Percentiles rank a stretch among this genome's conserved stretches.
Conservation (phyloP, 2,888 invertebrate species). For the Macrostomum cliftonense region DNA sequence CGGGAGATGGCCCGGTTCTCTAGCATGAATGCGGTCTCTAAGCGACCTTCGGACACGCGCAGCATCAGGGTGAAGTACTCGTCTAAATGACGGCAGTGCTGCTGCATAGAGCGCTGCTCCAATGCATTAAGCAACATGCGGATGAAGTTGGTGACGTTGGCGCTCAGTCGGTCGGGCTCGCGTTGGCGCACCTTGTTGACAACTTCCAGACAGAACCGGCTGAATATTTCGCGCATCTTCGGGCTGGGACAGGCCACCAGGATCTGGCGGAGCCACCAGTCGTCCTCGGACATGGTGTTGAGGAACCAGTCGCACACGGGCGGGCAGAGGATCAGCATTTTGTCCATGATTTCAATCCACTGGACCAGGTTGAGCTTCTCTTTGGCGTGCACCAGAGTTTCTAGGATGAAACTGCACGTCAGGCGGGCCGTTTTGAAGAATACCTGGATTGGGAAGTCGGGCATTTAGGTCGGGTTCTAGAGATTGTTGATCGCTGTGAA, state of each 20-base stretch:
- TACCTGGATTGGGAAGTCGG: too few relatives aligned
- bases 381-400: slow-evolving; percentile 86
- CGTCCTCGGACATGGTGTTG: slow-evolving; percentile 73
- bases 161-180: background rate
- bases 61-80: slow-evolving; percentile 77
- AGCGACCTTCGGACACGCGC: slow-evolving; percentile 84
- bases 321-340: slow-evolving; percentile 1
- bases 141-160: background rate
- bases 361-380: slow-evolving; percentile 52
- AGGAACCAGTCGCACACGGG: slow-evolving; percentile 56
- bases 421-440: too few relatives aligned
- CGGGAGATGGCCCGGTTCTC: slow-evolving; percentile 67
- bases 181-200: background rate
- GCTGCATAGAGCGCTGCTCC: slow-evolving; percentile 58
- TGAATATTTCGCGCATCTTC: slow-evolving; percentile 32
- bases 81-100: slow-evolving; percentile 50
- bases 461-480: too few relatives aligned
- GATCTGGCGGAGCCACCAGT: slow-evolving; percentile 86
- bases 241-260: slow-evolving; percentile 86
- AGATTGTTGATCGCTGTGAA: too few relatives aligned
- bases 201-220: background rate
- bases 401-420: slow-evolving; percentile 54
- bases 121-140: background rate
- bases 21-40: slow-evolving; percentile 68
- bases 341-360: slow-evolving; percentile 8